These are phyloP conservation scores for Colletes collaris DNA, from an alignment of 2,888 invertebrate genomes.

Conservation along the genomic window DNA sequence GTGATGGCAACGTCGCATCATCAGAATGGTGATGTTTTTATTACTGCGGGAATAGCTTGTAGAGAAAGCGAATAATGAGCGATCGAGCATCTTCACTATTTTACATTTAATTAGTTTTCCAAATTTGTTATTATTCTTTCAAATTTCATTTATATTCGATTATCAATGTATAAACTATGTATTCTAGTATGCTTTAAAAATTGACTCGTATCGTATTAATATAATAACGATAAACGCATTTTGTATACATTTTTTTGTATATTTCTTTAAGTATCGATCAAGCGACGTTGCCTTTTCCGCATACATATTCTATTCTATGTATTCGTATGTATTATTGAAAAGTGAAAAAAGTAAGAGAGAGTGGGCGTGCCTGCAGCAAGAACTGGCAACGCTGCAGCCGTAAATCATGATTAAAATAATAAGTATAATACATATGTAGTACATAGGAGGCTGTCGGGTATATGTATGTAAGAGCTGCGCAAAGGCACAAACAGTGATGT, in stretches of 20 bases:
- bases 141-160: not conserved
- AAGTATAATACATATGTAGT: conserved; percentile 80
- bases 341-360: conserved; percentile 60
- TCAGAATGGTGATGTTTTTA: conserved; percentile 27
- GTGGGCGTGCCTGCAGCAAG: conserved; percentile 77
- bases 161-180: not conserved
- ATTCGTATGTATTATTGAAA: conserved; percentile 61
- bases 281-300: conserved; percentile 67
- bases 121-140: not conserved
- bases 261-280: conserved; percentile 71
- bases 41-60: not conserved
- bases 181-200: not conserved
- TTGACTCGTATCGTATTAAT: not conserved
- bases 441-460: conserved; percentile 71
- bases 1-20: conserved; percentile 70
- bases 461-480: conserved; percentile 77
- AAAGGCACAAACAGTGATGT: conserved; percentile 62
- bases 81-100: not conserved
- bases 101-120: not conserved
- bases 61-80: not conserved
- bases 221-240: conserved; percentile 12
- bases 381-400: conserved; percentile 80
- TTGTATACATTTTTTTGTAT: conserved; percentile 45
- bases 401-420: conserved; percentile 83
- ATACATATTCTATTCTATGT: conserved; percentile 59